These are phyloP conservation scores for Oriolus oriolus DNA, from an alignment of 2,113 vertebrate genomes.

Conservation along the genomic window DNA sequence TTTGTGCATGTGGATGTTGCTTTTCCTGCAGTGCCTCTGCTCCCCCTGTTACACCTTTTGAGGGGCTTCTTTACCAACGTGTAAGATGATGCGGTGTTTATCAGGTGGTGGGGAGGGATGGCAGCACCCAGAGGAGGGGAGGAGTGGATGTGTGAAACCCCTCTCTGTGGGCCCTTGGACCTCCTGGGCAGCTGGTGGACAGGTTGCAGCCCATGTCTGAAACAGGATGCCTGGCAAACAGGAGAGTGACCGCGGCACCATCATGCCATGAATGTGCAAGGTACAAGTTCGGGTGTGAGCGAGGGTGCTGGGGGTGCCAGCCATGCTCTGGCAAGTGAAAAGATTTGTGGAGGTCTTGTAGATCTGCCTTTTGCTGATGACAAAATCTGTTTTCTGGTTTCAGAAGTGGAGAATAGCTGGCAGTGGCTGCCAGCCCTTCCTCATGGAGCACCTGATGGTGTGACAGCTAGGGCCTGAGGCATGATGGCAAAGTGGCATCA, in stretches of 20 bases:
- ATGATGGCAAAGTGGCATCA: not conserved
- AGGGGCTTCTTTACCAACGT: not conserved
- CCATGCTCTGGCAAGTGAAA: not conserved
- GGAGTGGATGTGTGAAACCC: not conserved
- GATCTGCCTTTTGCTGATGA: not conserved
- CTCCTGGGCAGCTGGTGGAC: not conserved
- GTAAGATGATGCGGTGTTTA: not conserved
- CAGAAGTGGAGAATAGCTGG: not conserved
- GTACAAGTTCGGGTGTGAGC: fast-evolving
- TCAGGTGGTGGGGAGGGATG: not conserved
- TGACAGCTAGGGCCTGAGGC: not conserved
- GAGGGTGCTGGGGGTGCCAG: not conserved
- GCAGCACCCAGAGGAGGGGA: not conserved
- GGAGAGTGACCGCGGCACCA: not conserved
- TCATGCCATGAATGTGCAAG: not conserved
- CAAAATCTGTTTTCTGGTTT: not conserved
- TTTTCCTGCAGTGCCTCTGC: not conserved
- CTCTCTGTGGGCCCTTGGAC: fast-evolving
- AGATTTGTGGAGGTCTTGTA: not conserved
- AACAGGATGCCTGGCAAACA: not conserved
- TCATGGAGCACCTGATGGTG: not conserved
- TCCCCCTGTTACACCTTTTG: not conserved
- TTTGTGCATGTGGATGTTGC: not conserved
- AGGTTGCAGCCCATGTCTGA: not conserved
- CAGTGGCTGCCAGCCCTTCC: not conserved